These are phyloP conservation scores for Xenopus borealis DNA, from an alignment of 2,113 vertebrate genomes.

Conservation along the genomic window DNA sequence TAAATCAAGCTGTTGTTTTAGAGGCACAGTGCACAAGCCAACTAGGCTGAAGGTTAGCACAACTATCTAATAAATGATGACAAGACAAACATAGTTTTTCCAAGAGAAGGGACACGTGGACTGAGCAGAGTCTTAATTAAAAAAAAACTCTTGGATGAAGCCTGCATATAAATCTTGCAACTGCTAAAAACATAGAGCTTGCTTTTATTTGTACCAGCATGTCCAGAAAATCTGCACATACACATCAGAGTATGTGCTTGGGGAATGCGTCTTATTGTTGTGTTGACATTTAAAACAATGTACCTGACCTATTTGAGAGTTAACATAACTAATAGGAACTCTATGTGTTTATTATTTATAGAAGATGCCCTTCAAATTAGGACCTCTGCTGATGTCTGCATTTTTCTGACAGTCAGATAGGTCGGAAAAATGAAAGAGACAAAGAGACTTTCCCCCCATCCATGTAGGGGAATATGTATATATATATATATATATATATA, in stretches of 20 bases:
- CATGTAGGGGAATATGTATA: too few species aligned
- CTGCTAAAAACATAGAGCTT: conserved; percentile 25
- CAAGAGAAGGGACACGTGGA: conserved; percentile 10
- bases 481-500: too few species aligned
- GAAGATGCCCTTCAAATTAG: conserved; percentile 39
- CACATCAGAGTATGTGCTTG: conserved; percentile 33
- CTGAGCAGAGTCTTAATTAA: conserved; percentile 4
- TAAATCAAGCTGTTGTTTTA: too few species aligned
- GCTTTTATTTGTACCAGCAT: conserved; percentile 39
- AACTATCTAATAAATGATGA: conserved; percentile 19
- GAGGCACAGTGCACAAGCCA: not conserved
- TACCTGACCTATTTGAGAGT: conserved; percentile 44
- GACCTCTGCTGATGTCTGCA: conserved; percentile 4
- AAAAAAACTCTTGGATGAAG: conserved; percentile 6
- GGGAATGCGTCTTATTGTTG: conserved; percentile 38
- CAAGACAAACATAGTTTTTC: conserved; percentile 30
- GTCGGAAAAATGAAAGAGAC: not conserved
- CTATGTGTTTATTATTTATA: conserved; percentile 43
- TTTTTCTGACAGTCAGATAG: not conserved
- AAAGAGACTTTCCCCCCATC: too few species aligned
- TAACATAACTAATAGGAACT: conserved; percentile 43
- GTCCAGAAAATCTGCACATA: conserved; percentile 41
- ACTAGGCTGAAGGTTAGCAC: conserved; percentile 14
- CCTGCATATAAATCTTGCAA: conserved; percentile 17
- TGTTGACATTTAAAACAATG: conserved; percentile 47